Evolutionary conservation across 2,888 invertebrate species (phyloP).

Genomic region (Microplitis deprimator): DNA sequence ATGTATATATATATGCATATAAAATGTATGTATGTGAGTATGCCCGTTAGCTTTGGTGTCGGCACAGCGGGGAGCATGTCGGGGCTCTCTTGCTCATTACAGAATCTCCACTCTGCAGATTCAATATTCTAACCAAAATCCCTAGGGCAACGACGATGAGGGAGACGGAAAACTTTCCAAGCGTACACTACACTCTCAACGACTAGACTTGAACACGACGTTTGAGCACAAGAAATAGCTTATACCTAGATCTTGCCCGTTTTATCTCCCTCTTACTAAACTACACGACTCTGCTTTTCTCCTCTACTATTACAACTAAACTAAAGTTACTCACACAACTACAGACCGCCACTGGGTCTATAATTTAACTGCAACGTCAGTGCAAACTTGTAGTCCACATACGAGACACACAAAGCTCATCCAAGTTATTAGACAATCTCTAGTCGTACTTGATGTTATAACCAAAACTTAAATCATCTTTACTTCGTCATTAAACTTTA

Average conservation of each 20-base stretch:
- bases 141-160: conserved; percentile 64
- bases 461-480: not conserved
- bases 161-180: conserved; percentile 66
- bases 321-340: not conserved
- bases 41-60: conserved; percentile 10
- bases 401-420: not conserved
- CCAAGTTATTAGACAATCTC: not conserved
- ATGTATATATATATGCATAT: not conserved
- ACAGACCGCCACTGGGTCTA: not conserved
- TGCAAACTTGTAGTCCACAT: not conserved
- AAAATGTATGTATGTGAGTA: not conserved
- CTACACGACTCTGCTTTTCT: not conserved
- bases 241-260: conserved; percentile 10
- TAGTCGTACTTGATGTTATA: not conserved
- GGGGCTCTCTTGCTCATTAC: conserved; percentile 62
- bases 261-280: not conserved
- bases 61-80: not conserved
- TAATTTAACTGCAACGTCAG: not conserved
- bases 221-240: conserved; percentile 10
- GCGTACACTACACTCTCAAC: conserved; percentile 43
- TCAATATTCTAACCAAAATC: conserved; percentile 72
- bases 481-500: conserved; percentile 5
- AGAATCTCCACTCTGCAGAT: conserved; percentile 68
- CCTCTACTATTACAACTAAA: not conserved
- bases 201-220: conserved; percentile 3